These are phyloP conservation scores for Oreonectes daqikongensis DNA, from an alignment of 2,797 vertebrate species.

Conservation along the genomic window DNA sequence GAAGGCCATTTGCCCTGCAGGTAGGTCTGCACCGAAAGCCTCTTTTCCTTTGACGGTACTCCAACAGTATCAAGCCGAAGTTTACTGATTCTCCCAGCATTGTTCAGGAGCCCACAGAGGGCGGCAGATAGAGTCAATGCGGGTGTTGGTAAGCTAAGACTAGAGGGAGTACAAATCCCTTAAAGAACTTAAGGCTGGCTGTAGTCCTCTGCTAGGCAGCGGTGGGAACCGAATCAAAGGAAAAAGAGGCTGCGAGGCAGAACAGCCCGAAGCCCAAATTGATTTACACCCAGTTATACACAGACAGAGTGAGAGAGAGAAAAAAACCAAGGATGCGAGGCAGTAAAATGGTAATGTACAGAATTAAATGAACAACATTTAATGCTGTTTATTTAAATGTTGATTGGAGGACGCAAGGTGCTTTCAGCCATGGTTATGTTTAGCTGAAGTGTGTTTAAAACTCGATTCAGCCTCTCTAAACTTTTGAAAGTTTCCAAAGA, in stretches of 20 bases:
- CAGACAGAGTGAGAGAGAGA: slow-evolving; percentile 51
- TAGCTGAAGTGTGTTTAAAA: background rate
- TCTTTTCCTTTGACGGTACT: slow-evolving; percentile 7
- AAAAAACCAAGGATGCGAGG: slow-evolving; percentile 59
- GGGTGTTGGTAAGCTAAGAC: slow-evolving; percentile 64
- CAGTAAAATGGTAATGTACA: slow-evolving; percentile 55
- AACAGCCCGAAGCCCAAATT: slow-evolving; percentile 74
- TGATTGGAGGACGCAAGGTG: slow-evolving; percentile 59
- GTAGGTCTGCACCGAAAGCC: slow-evolving; percentile 60
- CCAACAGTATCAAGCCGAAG: slow-evolving; percentile 21
- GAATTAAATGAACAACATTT: slow-evolving; percentile 59
- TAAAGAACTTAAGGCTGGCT: slow-evolving; percentile 73
- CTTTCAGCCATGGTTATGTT: slow-evolving; percentile 58
- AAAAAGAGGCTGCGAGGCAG: slow-evolving; percentile 73
- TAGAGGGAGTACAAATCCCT: slow-evolving; percentile 68
- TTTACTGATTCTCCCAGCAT: slow-evolving; percentile 13
- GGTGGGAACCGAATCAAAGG: slow-evolving; percentile 76
- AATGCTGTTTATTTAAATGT: slow-evolving; percentile 61
- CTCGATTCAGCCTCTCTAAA: background rate
- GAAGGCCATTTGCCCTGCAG: slow-evolving; percentile 72
- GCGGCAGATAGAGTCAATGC: slow-evolving; percentile 44
- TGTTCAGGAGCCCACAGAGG: slow-evolving; percentile 36
- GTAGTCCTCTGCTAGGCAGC: slow-evolving; percentile 51
- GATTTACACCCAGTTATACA: slow-evolving; percentile 71
- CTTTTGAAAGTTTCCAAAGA: background rate